phyloP scores from a whole-genome alignment of 2,888 invertebrate species.

The Mesorhabditis sp. region DNA sequence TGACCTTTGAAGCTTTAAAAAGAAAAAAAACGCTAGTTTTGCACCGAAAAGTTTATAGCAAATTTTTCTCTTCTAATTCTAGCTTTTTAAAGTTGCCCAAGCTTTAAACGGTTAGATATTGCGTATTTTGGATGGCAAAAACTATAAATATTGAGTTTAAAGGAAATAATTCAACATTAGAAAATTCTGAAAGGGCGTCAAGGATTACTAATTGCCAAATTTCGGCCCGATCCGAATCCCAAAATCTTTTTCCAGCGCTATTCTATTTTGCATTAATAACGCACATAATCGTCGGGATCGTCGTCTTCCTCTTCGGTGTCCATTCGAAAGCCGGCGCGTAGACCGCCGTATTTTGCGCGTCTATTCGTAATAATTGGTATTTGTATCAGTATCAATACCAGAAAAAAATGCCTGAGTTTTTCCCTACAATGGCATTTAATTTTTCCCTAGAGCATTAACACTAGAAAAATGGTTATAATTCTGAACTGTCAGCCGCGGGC shows the following conservation, averaged over 20 bases:
- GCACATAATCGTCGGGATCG: conserved; percentile 23
- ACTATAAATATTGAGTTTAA: too few species aligned
- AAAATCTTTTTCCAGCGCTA: background rate
- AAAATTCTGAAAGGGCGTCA: too few species aligned
- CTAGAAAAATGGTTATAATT: background rate
- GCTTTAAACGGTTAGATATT: too few species aligned
- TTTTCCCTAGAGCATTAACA: background rate
- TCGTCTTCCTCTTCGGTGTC: conserved; percentile 15
- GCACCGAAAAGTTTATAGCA: too few species aligned
- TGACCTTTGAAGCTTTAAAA: background rate
- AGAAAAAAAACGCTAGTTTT: background rate
- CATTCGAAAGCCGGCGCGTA: conserved; percentile 32
- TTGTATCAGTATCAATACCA: too few species aligned
- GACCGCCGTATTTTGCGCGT: conserved; percentile 31
- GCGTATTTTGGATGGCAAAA: too few species aligned
- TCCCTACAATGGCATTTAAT: background rate
- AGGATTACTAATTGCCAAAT: too few species aligned
- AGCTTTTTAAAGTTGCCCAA: too few species aligned
- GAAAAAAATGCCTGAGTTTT: background rate
- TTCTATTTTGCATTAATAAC: conserved; percentile 6
- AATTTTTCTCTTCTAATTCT: background rate
- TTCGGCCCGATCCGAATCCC: too few species aligned
- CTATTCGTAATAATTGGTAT: conserved; percentile 8
- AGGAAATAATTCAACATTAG: too few species aligned
- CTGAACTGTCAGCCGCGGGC: background rate